Conservation (phyloP, 2,888 invertebrate species). For the Coleophora deauratella region DNA sequence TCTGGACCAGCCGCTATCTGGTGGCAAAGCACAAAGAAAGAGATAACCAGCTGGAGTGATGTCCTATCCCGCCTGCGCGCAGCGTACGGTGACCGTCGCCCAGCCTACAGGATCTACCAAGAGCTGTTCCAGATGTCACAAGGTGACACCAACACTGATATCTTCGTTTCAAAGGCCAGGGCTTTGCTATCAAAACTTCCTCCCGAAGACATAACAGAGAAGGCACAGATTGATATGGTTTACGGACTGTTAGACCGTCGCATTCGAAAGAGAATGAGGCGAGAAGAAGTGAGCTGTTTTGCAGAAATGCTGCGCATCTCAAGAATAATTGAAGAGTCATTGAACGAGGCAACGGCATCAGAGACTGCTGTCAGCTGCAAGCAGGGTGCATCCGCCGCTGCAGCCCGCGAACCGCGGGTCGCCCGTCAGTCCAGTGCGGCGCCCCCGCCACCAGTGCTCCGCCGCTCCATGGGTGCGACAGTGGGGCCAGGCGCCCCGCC, state of each 20-base stretch:
- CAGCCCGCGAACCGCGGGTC: too few relatives aligned
- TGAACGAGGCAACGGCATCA: too few relatives aligned
- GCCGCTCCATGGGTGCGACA: too few relatives aligned
- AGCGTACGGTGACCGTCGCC: conserved; percentile 1
- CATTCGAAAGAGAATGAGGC: not conserved
- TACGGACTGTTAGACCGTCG: not conserved
- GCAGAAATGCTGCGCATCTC: too few relatives aligned
- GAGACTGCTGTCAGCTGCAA: too few relatives aligned
- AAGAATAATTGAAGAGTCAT: too few relatives aligned
- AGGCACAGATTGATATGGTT: conserved; percentile 2
- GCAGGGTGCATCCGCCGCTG: too few relatives aligned
- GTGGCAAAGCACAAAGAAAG: not conserved
- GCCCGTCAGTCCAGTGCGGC: too few relatives aligned
- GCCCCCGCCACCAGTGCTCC: too few relatives aligned
- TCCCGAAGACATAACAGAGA: not conserved
- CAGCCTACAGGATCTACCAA: not conserved
- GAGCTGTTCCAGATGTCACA: not conserved
- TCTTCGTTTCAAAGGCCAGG: not conserved
- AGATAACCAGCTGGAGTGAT: not conserved
- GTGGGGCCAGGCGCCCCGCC: too few relatives aligned
- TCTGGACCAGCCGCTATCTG: not conserved
- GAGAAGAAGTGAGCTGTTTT: not conserved
- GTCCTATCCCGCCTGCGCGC: not conserved
- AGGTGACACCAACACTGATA: not conserved
- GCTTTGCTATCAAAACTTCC: not conserved